phyloP scores from a whole-genome alignment of 2,797 vertebrate genomes.

The Alosa sapidissima region DNA sequence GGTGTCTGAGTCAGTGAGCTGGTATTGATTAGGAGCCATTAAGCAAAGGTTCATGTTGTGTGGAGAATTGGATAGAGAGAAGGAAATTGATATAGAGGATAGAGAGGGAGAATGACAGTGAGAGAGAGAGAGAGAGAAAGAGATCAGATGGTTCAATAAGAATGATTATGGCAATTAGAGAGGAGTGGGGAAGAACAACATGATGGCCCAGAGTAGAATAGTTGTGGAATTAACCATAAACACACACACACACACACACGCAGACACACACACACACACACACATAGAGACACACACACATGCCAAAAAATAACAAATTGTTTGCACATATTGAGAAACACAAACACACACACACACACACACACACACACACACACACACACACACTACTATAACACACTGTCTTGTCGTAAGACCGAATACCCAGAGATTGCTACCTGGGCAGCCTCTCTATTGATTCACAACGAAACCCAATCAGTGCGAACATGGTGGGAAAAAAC shows the following conservation, averaged over 20 bases:
- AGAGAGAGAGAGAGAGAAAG: background rate
- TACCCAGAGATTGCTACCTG: background rate
- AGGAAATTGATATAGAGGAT: slow-evolving; percentile 31
- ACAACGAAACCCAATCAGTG: slow-evolving; percentile 1
- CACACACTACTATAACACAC: background rate
- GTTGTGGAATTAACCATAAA: background rate
- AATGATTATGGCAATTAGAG: slow-evolving; percentile 58
- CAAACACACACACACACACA: background rate
- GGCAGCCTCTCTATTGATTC: background rate
- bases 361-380: background rate
- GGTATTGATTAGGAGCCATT: slow-evolving; percentile 66
- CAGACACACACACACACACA: background rate
- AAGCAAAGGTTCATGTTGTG: slow-evolving; percentile 53
- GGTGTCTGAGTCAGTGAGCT: slow-evolving; percentile 51
- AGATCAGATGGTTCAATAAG: slow-evolving; percentile 60
- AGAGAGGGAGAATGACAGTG: background rate
- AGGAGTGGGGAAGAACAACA: slow-evolving; percentile 38
- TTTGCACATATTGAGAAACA: background rate
- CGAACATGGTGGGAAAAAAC: background rate
- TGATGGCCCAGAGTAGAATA: background rate
- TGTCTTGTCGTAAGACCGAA: background rate
- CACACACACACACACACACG: too few species aligned
- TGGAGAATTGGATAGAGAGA: slow-evolving; percentile 36
- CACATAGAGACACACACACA: background rate
- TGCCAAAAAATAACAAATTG: background rate